These are phyloP conservation scores for Phenganax stokvisi DNA, from an alignment of 92 coral and sea anemone species.

Conservation along the genomic window DNA sequence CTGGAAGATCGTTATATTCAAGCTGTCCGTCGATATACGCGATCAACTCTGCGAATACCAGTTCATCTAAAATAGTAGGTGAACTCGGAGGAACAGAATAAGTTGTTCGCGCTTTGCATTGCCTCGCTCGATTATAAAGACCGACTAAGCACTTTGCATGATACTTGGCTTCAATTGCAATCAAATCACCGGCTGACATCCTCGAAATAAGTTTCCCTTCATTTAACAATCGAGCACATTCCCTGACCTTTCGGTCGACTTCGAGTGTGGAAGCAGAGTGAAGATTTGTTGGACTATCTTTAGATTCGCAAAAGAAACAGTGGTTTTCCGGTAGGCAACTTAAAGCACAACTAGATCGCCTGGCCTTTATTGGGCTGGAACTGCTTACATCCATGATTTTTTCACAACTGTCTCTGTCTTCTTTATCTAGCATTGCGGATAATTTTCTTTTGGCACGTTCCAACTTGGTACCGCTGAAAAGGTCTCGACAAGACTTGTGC, in stretches of 20 bases:
- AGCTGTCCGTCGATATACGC: conserved; percentile 57
- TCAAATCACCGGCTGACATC: conserved; percentile 54
- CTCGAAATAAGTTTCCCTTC: conserved; percentile 50
- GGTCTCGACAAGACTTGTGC: conserved; percentile 50
- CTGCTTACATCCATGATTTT: conserved; percentile 25
- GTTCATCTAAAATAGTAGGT: conserved; percentile 45
- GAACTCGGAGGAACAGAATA: conserved; percentile 38
- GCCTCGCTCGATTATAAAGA: conserved; percentile 41
- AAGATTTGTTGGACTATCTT: conserved; percentile 13
- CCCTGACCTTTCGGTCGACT: conserved; percentile 41
- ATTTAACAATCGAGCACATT: conserved; percentile 49
- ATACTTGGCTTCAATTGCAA: conserved; percentile 58
- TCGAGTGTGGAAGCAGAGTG: conserved; percentile 38
- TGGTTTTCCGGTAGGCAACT: neutral
- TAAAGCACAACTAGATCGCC: conserved; percentile 17
- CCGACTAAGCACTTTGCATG: conserved; percentile 46
- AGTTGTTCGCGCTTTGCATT: conserved; percentile 18
- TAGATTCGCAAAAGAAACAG: conserved; percentile 36
- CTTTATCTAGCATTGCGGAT: conserved; percentile 40
- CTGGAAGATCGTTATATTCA: neutral
- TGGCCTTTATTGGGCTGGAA: conserved; percentile 40
- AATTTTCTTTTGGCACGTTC: conserved; percentile 43
- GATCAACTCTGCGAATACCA: conserved; percentile 57
- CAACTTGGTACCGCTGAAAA: conserved; percentile 43
- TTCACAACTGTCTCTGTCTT: conserved; percentile 32